Conservation (phyloP, 2,113 vertebrate genomes). For the Phylloscopus trochilus region DNA sequence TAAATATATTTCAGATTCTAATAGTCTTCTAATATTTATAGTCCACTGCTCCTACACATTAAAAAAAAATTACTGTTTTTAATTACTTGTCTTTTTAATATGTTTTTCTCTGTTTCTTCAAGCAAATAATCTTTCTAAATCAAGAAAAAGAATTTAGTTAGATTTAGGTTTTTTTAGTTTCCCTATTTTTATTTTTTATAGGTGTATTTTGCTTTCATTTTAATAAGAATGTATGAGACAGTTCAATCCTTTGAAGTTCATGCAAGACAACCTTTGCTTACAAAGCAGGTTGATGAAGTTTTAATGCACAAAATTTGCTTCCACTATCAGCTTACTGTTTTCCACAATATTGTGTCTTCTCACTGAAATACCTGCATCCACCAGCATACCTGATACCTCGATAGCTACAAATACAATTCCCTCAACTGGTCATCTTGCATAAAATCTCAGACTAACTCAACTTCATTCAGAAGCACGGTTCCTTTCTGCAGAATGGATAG, state of each 20-base stretch:
- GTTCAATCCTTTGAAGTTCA: background rate
- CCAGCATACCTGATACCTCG: background rate
- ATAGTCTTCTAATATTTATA: background rate
- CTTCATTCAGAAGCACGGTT: background rate
- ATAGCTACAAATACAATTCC: background rate
- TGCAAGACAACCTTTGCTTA: background rate
- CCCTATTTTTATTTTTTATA: background rate
- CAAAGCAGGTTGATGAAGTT: background rate
- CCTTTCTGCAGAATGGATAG: background rate
- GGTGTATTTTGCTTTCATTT: background rate
- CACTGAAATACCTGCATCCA: background rate
- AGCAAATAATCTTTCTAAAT: background rate
- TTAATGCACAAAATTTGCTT: background rate
- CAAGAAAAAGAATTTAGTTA: background rate
- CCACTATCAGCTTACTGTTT: background rate
- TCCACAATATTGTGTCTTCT: background rate
- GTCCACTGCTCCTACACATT: rapidly evolving
- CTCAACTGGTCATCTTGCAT: background rate
- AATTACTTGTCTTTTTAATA: background rate
- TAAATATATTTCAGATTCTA: background rate
- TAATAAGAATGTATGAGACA: background rate
- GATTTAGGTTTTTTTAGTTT: background rate
- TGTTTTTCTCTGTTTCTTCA: background rate
- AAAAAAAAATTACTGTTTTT: background rate
- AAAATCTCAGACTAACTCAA: background rate